These are phyloP conservation scores for Andinoacara biseriatus DNA, from an alignment of 2,113 vertebrate genomes.

Conservation along the genomic window DNA sequence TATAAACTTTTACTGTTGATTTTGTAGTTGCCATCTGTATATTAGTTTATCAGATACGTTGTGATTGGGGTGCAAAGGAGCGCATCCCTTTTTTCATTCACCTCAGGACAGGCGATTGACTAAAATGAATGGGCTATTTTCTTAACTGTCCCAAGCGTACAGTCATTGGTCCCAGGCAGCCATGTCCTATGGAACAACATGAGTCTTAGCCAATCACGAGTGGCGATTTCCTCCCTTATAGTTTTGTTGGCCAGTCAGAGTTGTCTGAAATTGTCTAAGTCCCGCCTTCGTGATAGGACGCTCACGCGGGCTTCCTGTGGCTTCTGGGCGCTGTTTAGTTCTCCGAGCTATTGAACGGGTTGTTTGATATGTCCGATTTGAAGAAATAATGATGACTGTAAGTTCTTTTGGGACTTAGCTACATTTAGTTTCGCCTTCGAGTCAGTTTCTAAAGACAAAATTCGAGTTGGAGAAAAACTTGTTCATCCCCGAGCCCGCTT, in stretches of 20 bases:
- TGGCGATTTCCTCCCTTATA: neutral
- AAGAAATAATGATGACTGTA: neutral
- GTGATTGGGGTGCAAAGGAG: neutral
- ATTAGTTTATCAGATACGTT: neutral
- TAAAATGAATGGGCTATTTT: conserved; percentile 8
- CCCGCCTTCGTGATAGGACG: conserved; percentile 61
- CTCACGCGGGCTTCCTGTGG: conserved; percentile 77
- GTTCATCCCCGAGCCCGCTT: neutral
- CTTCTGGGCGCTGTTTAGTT: conserved; percentile 44
- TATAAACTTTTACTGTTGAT: neutral
- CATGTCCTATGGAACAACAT: conserved; percentile 9
- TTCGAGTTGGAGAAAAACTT: neutral
- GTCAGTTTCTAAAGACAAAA: neutral
- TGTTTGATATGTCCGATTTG: neutral
- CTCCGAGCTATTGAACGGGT: conserved; percentile 1
- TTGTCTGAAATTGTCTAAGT: neutral
- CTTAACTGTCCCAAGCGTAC: neutral
- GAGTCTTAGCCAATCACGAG: neutral
- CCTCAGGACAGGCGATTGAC: fast-evolving
- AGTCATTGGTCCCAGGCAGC: neutral
- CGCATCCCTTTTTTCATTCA: conserved; percentile 1
- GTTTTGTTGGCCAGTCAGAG: conserved; percentile 53
- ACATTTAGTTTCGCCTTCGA: neutral
- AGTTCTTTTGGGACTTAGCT: neutral
- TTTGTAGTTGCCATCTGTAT: neutral